Evolutionary conservation across 2,113 vertebrate species (phyloP), one percentile per base, ranked within the genome.

Genomic region (Prietella phreatophila): DNA sequence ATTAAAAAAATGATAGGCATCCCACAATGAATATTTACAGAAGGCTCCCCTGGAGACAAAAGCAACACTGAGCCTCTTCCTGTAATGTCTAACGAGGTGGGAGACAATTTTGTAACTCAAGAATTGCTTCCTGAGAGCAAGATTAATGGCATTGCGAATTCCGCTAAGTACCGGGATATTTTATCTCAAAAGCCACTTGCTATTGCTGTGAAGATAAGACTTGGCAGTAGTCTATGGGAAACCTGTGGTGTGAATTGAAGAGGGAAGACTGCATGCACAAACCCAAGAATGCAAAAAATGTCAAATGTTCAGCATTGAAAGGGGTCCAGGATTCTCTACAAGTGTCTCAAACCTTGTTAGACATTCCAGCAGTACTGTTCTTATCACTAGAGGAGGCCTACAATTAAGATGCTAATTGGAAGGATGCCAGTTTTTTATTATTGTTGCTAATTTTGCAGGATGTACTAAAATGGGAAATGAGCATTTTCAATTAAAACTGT

Each of bases 111-210:
- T 80, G 75, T 30, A 55, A 80, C 27, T 10, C 6, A 50, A 80
- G n/a, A 55, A 80, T 30, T 55, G 76, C 76, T 80, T 55, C 50
- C 76, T 55, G 50, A 80, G 76, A 56, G 27, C 76, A 80, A 30
- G 27, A 80, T 20, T 80, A 50, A 80, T 80, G 76, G n/a, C 27
- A 55, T 20, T 30, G 50, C 30, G n/a, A 80, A 80, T 80, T 30
- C 50, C 50, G 27, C 50, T 79, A 53, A n/a, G 47, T 53, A 30
- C 47, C 25, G 6, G 76, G 47, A 55, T 79, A 30, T 79, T 80
- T 80, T 80, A 80, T 80, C 76, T 80, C 25, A 80, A 80, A 80
- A 55, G 27, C 50, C 27, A 55, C 15, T 80, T 80, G 76, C 27
- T 7, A 30, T 55, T 79, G 47, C 76, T n/a, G 17, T n/a, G 30